These are phyloP conservation scores for Anodontia alba DNA, from an alignment of 2,888 invertebrate species.

Conservation along the genomic window DNA sequence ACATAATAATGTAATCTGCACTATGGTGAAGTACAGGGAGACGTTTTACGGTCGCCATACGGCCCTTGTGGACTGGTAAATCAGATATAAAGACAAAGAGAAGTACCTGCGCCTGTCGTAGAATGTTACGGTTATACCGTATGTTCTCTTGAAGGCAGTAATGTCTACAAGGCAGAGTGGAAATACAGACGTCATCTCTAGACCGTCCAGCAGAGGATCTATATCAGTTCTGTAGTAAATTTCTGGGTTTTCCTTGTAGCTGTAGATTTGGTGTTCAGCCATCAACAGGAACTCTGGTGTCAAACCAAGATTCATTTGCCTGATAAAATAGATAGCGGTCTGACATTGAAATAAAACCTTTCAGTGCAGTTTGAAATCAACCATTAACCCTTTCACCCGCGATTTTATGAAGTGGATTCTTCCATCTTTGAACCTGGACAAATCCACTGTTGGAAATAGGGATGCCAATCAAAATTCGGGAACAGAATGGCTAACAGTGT, in stretches of 20 bases:
- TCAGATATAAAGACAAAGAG: too few species aligned
- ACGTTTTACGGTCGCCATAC: too few species aligned
- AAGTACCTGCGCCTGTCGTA: background rate
- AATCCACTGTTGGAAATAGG: too few species aligned
- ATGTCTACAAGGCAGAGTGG: constrained; percentile 40
- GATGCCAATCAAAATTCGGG: too few species aligned
- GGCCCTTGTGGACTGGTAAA: too few species aligned
- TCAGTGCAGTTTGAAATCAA: too few species aligned
- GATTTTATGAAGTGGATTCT: too few species aligned
- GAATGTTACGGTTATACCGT: background rate
- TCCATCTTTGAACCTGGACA: too few species aligned
- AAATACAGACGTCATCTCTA: constrained; percentile 36
- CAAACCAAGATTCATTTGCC: constrained; percentile 47
- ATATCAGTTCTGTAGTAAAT: constrained; percentile 39
- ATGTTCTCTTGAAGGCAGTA: background rate
- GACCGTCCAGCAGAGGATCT: constrained; percentile 38
- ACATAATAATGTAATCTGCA: too few species aligned
- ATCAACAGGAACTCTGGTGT: constrained; percentile 40
- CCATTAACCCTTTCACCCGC: too few species aligned
- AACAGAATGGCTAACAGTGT: too few species aligned
- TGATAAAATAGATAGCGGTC: constrained; percentile 7
- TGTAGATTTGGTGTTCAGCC: constrained; percentile 33
- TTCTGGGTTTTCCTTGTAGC: constrained; percentile 48
- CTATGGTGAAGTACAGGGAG: too few species aligned
- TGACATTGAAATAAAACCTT: constrained; percentile 4